A percentile compares a stretch with the other conserved stretches of the same genome.
Evolutionary conservation across 2,888 invertebrate genomes (phyloP).

Genomic region (Cinara cedri): DNA sequence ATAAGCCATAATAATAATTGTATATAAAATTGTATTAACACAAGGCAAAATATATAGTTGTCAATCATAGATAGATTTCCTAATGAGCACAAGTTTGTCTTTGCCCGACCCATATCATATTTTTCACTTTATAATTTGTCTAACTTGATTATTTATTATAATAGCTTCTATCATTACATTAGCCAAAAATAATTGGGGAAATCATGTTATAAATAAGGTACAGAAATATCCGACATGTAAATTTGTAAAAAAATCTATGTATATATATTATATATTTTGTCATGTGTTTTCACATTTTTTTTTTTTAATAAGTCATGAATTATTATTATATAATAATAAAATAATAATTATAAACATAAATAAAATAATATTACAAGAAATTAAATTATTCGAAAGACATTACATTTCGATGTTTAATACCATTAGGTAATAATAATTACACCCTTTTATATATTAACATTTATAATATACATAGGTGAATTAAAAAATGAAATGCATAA

Average conservation of each 20-base stretch:
- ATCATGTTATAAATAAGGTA: background rate
- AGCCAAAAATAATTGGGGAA: too few relatives aligned
- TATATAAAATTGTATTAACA: constrained; percentile 18
- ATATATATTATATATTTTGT: too few relatives aligned
- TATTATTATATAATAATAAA: constrained; percentile 19
- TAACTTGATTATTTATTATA: background rate
- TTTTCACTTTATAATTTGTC: too few relatives aligned
- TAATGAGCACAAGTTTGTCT: too few relatives aligned
- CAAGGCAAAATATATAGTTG: too few relatives aligned
- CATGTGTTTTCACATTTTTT: background rate
- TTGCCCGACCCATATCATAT: too few relatives aligned
- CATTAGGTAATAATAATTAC: background rate
- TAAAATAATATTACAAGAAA: constrained; percentile 6
- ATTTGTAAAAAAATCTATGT: too few relatives aligned
- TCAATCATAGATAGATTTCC: too few relatives aligned
- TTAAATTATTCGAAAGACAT: background rate
- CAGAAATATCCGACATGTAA: too few relatives aligned
- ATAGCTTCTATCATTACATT: background rate
- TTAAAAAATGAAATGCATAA: constrained; percentile 27
- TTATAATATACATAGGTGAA: constrained; percentile 3
- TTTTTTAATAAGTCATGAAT: constrained; percentile 11
- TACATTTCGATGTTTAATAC: background rate
- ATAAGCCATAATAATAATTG: constrained; percentile 24
- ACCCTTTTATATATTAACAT: background rate
- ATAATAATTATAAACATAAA: constrained; percentile 3